Conservation (phyloP, 2,113 vertebrate species). For the Semnornis frantzii region DNA sequence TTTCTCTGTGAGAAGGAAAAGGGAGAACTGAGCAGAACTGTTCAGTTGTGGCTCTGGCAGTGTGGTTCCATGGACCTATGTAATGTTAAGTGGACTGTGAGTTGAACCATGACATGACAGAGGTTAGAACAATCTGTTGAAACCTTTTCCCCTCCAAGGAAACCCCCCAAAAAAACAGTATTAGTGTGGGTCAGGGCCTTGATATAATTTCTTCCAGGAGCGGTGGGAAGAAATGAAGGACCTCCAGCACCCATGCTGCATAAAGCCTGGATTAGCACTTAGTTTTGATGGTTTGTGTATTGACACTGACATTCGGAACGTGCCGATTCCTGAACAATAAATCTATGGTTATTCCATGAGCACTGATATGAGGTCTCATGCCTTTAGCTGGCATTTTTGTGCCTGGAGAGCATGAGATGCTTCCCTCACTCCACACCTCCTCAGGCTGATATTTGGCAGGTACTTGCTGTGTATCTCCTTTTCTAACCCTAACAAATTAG, state of each 20-base stretch:
- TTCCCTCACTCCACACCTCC: background rate
- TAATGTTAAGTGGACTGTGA: background rate
- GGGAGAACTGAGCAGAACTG: accelerated
- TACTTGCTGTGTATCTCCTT: accelerated
- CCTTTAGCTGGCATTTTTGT: background rate
- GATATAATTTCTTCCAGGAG: background rate
- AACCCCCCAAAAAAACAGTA: accelerated
- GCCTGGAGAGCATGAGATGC: background rate
- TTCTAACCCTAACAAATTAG: background rate
- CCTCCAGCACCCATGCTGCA: background rate
- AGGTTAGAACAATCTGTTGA: background rate
- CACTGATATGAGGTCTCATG: background rate
- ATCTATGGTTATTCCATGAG: background rate
- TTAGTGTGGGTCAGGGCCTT: background rate
- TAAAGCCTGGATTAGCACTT: background rate
- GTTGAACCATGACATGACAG: background rate
- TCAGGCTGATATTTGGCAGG: background rate
- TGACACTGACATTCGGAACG: background rate
- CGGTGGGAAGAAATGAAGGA: background rate
- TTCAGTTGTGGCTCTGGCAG: background rate
- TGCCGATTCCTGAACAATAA: background rate
- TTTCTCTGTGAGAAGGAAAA: background rate
- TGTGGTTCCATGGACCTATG: background rate
- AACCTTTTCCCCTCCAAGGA: accelerated
- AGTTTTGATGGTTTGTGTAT: background rate